A percentile compares a stretch with the other conserved stretches of the same genome.
Conservation (phyloP, 2,113 vertebrate species). For the Oncorhynchus masou region DNA sequence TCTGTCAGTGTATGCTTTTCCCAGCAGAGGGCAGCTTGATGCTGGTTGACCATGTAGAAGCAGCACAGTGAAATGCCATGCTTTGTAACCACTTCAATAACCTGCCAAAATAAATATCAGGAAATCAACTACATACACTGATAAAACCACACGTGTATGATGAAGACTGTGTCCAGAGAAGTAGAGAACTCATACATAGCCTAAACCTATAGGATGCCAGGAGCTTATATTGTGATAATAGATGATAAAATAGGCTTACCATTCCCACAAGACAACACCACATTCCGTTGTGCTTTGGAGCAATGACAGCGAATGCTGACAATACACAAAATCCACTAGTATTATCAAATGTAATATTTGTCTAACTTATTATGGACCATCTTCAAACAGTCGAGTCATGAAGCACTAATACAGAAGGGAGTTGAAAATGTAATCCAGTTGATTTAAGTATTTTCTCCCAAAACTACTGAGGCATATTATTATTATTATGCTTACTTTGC, state of each 20-base stretch:
- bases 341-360: neutral
- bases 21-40: neutral
- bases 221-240: too few relatives aligned
- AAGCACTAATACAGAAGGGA: neutral
- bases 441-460: neutral
- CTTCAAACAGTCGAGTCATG: slow-evolving; percentile 8
- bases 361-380: neutral
- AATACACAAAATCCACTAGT: too few relatives aligned
- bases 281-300: too few relatives aligned
- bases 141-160: too few relatives aligned
- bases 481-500: too few relatives aligned
- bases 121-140: too few relatives aligned
- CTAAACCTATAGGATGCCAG: too few relatives aligned
- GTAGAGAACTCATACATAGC: too few relatives aligned
- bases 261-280: too few relatives aligned
- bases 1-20: neutral
- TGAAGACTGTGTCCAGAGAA: too few relatives aligned
- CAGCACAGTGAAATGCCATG: neutral
- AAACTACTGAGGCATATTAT: slow-evolving; percentile 1
- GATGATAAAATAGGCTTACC: too few relatives aligned
- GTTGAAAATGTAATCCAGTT: slow-evolving; percentile 6
- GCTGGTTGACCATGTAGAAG: too few relatives aligned
- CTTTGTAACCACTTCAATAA: neutral
- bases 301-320: neutral
- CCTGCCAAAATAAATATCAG: neutral